Percentiles rank a stretch among this genome's conserved stretches.
phyloP scores from a whole-genome alignment of 2,113 vertebrate genomes.

The Rhabdornis inornatus region DNA sequence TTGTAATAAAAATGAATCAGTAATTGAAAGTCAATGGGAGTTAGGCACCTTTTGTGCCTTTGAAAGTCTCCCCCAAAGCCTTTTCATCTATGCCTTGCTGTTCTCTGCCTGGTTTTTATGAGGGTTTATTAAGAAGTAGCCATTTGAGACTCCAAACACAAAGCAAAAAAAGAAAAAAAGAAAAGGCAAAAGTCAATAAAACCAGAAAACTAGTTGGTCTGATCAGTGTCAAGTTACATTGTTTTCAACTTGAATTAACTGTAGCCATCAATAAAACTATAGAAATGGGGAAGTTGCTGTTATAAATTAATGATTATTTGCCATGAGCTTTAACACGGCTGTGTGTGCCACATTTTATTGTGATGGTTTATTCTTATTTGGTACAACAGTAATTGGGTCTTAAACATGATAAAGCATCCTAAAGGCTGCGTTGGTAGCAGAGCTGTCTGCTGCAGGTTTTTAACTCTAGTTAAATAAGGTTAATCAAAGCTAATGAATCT shows the following conservation, averaged over 20 bases:
- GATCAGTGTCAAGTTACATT: conserved; percentile 61
- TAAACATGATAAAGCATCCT: conserved; percentile 83
- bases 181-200: conserved; percentile 53
- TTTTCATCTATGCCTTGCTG: conserved; percentile 65
- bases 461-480: conserved; percentile 80
- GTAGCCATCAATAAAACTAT: conserved; percentile 67
- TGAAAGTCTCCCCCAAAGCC: conserved; percentile 66
- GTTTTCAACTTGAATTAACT: conserved; percentile 72
- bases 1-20: conserved; percentile 29
- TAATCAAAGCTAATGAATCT: conserved; percentile 84
- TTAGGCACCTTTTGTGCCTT: conserved; percentile 65
- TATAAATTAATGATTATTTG: conserved; percentile 80
- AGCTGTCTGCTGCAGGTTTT: conserved; percentile 73
- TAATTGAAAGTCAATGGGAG: conserved; percentile 50
- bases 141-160: conserved; percentile 49
- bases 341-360: conserved; percentile 74
- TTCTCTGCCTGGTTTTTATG: conserved; percentile 54
- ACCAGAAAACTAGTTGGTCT: conserved; percentile 41
- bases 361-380: conserved; percentile 79
- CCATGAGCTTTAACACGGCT: conserved; percentile 59
- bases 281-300: conserved; percentile 63
- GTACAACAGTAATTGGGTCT: conserved; percentile 82
- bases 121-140: conserved; percentile 60
- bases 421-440: conserved; percentile 65
- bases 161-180: not conserved